A percentile compares a stretch with the other conserved stretches of the same genome.
phyloP scores from a whole-genome alignment of 2,888 invertebrate genomes.

The Parnassius orleans region DNA sequence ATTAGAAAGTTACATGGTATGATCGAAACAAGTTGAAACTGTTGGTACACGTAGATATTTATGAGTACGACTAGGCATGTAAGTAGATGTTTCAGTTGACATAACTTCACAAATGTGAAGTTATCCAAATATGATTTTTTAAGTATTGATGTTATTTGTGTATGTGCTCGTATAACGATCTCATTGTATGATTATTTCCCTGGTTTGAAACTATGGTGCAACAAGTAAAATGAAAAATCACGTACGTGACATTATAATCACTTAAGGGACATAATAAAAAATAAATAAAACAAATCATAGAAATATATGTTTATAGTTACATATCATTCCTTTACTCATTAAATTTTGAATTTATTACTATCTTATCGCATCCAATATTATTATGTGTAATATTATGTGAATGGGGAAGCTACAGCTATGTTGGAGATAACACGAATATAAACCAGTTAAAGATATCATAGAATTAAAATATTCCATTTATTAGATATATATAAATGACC shows the following conservation, averaged over 20 bases:
- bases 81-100: conserved; percentile 65
- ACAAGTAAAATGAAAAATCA: no score
- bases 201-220: no score
- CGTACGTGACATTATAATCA: background rate
- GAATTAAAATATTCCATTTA: conserved; percentile 52
- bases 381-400: conserved; percentile 22
- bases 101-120: conserved; percentile 65
- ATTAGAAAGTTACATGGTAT: conserved; percentile 76
- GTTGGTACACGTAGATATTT: conserved; percentile 53
- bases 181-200: no score
- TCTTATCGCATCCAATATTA: conserved; percentile 12
- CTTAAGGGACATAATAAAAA: background rate
- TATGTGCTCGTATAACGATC: no score
- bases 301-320: background rate
- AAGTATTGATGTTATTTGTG: conserved; percentile 1
- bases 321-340: background rate
- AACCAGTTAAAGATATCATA: conserved; percentile 62
- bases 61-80: conserved; percentile 45
- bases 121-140: conserved; percentile 50
- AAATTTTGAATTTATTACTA: conserved; percentile 12
- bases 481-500: conserved; percentile 33
- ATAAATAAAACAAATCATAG: background rate
- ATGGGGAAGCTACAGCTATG: conserved; percentile 37
- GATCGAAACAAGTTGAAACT: conserved; percentile 70
- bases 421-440: conserved; percentile 45